Evolutionary conservation across 30 jellyfish, hydroid and myxozoan species (phyloP), one percentile per base, ranked within the genome.

Genomic region (Cassiopea andromeda): DNA sequence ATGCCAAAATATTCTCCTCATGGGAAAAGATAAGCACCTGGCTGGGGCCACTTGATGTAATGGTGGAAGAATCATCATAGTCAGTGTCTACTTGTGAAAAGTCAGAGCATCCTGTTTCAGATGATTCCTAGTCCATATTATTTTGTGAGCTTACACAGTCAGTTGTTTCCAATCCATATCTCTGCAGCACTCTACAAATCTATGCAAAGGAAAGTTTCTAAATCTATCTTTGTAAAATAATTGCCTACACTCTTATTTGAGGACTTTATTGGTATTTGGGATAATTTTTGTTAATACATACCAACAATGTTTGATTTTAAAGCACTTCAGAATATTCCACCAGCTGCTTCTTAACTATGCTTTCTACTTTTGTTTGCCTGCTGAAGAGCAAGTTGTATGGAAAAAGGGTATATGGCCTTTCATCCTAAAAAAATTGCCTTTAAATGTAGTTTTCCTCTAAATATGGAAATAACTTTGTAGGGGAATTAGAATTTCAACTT

Each of bases 101-200:
- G 57, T 43, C 44, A 43, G 16, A 7, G 83, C 60, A 18, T 73
- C 43, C 57, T 12, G 7, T 73, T 46, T 76, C 85, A 78, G 87
- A 78, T 12, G 75, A 78, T 78, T 78, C 87, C 87, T 54, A 78
- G 49, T 78, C 87, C 87, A 50, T 78, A 45, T 78, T n/a, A 13
- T 50, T 44, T 3, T 78, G 73, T 9, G 69, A 50, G 43, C 68
- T 80, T 80, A 67, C 58, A 57, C 13, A 48, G 12, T 80, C 69
- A 60, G 46, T 1, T 50, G 46, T 50, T 19, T 78, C 87, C 48
- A 78, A 49, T 7, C 87, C 87, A 78, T 78, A 58, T 57, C 15
- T 78, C 54, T 78, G 59, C 2, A 80, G 88, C 48, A 80, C 75
- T 27, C 18, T 80, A 78, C 57, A 50, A 66, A 80, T 80, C 88